Evolutionary conservation across 2,888 invertebrate genomes (phyloP).

Genomic region (Malthinus seriepunctatus): DNA sequence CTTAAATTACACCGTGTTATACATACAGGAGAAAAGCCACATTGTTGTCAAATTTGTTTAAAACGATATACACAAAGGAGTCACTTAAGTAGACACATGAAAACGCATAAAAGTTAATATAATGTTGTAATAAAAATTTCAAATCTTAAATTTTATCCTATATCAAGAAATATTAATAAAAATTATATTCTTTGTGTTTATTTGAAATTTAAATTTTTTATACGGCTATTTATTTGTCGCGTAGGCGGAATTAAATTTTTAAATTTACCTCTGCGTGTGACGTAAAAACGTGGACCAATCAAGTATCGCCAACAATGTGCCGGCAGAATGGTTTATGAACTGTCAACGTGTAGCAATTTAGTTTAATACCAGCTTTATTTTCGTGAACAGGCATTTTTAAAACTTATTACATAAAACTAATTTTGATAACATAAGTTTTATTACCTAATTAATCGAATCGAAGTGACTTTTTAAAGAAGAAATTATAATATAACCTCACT

Average conservation of each 20-base stretch:
- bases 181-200: no score
- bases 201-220: no score
- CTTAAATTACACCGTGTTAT: constrained; percentile 59
- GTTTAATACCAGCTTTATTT: constrained; percentile 3
- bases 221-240: no score
- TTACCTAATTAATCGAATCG: no score
- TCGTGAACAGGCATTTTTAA: neutral
- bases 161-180: no score
- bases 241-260: no score
- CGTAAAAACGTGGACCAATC: constrained; percentile 44
- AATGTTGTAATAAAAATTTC: no score
- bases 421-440: neutral
- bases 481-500: constrained; percentile 15
- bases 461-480: neutral
- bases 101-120: constrained; percentile 33
- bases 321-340: constrained; percentile 24
- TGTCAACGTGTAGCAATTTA: constrained; percentile 36
- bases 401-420: constrained; percentile 3
- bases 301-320: constrained; percentile 40
- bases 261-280: neutral
- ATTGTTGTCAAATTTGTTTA: constrained; percentile 58
- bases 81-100: constrained; percentile 46
- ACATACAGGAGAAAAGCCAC: constrained; percentile 64
- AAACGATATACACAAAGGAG: constrained; percentile 46
- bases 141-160: no score